Percentiles rank a stretch among this genome's conserved stretches.
phyloP scores from a whole-genome alignment of 2,888 invertebrate species.

The Pterostichus madidus region DNA sequence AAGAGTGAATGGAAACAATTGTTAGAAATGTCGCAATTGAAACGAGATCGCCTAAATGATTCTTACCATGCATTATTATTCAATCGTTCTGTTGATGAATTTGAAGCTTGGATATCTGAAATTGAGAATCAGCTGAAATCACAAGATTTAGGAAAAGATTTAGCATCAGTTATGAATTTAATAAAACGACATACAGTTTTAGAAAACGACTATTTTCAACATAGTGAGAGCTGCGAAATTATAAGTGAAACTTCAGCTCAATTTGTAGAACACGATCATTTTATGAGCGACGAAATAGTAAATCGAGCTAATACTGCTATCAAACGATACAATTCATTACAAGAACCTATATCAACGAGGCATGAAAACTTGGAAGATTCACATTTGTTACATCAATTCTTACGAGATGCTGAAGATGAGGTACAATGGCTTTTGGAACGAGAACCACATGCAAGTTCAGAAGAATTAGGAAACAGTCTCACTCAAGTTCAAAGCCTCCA shows the following conservation, averaged over 20 bases:
- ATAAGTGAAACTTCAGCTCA: conserved; percentile 89
- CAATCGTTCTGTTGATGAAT: conserved; percentile 93
- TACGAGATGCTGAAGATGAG: conserved; percentile 95
- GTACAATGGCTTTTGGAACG: conserved; percentile 93
- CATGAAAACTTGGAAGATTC: conserved; percentile 96
- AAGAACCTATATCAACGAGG: conserved; percentile 94
- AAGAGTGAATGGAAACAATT: conserved; percentile 93
- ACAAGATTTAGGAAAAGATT: conserved; percentile 91
- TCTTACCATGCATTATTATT: conserved; percentile 95
- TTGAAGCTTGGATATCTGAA: conserved; percentile 96
- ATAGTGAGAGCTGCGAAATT: conserved; percentile 89
- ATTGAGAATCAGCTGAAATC: conserved; percentile 86
- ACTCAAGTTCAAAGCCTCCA: conserved; percentile 92
- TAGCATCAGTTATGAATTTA: conserved; percentile 91
- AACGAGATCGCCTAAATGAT: conserved; percentile 91
- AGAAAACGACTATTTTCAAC: conserved; percentile 92
- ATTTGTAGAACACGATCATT: conserved; percentile 90
- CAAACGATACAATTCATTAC: conserved; percentile 87
- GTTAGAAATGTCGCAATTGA: conserved; percentile 89
- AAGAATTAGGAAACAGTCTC: conserved; percentile 81
- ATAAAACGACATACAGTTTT: conserved; percentile 89
- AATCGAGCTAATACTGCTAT: conserved; percentile 84
- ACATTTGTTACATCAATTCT: conserved; percentile 91
- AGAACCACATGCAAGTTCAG: conserved; percentile 84
- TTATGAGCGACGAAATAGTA: conserved; percentile 92